These are phyloP conservation scores for Euwallacea similis DNA, from an alignment of 1,140 invertebrate species.

Conservation along the genomic window DNA sequence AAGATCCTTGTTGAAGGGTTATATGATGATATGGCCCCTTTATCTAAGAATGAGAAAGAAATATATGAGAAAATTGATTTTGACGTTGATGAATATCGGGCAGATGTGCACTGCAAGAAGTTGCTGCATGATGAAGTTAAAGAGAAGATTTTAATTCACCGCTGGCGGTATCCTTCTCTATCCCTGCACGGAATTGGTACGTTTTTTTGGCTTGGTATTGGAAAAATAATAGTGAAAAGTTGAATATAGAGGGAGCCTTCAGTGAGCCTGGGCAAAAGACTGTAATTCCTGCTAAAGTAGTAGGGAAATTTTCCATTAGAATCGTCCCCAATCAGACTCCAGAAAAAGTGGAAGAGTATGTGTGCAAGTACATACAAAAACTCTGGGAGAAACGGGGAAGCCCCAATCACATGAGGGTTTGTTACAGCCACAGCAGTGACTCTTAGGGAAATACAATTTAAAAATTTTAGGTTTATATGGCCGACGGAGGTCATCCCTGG, in stretches of 20 bases:
- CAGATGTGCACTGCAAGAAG: conserved; percentile 70
- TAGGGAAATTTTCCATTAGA: conserved; percentile 95
- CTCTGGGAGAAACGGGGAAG: conserved; percentile 75
- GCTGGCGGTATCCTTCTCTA: conserved; percentile 88
- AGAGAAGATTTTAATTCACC: conserved; percentile 78
- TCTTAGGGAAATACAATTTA: background rate
- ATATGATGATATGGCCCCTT: conserved; percentile 74
- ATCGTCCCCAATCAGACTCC: conserved; percentile 91
- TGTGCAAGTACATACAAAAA: conserved; percentile 73
- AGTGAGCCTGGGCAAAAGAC: conserved; percentile 91
- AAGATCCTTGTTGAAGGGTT: conserved; percentile 81
- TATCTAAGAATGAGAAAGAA: conserved; percentile 65
- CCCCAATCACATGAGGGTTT: conserved; percentile 83
- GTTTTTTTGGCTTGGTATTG: background rate
- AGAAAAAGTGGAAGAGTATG: conserved; percentile 71
- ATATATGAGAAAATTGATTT: conserved; percentile 90
- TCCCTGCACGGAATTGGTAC: conserved; percentile 79
- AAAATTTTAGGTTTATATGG: conserved; percentile 59
- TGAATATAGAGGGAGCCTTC: conserved; percentile 77
- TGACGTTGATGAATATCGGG: conserved; percentile 77
- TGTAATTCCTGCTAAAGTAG: conserved; percentile 93
- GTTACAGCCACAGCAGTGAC: background rate
- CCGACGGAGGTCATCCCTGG: conserved; percentile 87
- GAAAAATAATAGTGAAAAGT: background rate
- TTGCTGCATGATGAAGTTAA: conserved; percentile 79